phyloP scores from a whole-genome alignment of 2,113 vertebrate genomes.

The Ophiodon elongatus region DNA sequence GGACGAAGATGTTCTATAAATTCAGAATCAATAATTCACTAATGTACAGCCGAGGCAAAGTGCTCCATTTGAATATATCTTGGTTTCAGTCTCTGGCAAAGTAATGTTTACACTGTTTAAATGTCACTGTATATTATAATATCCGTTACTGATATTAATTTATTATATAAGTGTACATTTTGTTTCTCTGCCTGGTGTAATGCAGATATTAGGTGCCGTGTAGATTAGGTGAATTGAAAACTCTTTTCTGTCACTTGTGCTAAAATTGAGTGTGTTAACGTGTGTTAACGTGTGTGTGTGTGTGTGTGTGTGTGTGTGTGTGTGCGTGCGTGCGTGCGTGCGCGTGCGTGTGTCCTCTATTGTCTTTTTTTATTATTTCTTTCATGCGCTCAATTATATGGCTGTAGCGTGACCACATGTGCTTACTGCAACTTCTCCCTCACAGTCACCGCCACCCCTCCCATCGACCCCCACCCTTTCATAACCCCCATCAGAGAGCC shows the following conservation, averaged over 20 bases:
- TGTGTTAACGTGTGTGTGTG: too few relatives aligned
- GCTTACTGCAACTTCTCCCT: slow-evolving; percentile 10
- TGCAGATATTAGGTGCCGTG: background rate
- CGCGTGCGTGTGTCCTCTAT: background rate
- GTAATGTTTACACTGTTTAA: background rate
- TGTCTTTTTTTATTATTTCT: background rate
- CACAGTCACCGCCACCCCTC: background rate
- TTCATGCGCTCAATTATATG: slow-evolving; percentile 2
- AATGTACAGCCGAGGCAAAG: slow-evolving; percentile 2
- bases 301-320: background rate
- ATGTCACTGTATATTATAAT: background rate
- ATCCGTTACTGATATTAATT: background rate
- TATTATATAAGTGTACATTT: background rate
- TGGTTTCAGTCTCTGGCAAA: background rate
- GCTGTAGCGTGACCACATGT: background rate
- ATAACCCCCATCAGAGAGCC: slow-evolving; percentile 40
- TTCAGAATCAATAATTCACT: slow-evolving; percentile 63
- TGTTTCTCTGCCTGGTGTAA: background rate
- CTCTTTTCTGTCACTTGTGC: background rate
- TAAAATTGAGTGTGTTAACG: background rate
- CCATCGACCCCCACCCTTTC: background rate
- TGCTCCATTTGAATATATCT: slow-evolving; percentile 8
- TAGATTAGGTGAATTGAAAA: background rate
- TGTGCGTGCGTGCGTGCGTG: background rate
- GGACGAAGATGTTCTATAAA: slow-evolving; percentile 31